phyloP scores from a whole-genome alignment of 2,113 vertebrate genomes.

The Gopherus flavomarginatus region DNA sequence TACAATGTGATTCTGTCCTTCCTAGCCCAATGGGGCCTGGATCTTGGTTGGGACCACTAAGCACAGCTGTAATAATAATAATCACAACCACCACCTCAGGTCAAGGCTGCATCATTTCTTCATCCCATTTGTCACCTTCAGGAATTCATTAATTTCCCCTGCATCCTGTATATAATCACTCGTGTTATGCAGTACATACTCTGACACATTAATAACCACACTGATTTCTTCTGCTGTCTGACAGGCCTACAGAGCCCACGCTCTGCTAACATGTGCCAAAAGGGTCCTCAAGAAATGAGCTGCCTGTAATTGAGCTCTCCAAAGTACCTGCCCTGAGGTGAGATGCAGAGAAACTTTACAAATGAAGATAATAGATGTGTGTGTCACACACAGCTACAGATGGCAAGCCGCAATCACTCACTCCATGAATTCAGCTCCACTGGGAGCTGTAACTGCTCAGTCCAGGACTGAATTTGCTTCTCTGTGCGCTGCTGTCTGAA shows the following conservation, averaged over 20 bases:
- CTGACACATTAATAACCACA: not conserved
- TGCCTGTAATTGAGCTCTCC: constrained; percentile 66
- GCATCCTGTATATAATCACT: not conserved
- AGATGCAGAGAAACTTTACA: constrained; percentile 59
- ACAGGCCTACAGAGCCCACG: not conserved
- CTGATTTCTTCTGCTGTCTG: not conserved
- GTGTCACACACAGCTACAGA: constrained; percentile 45
- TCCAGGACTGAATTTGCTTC: not conserved
- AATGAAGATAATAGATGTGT: constrained; percentile 73
- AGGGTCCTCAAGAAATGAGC: constrained; percentile 60
- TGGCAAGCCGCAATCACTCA: not conserved
- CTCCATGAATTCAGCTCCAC: constrained; percentile 24
- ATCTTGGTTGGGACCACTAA: not conserved
- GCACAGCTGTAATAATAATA: not conserved
- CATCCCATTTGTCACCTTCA: not conserved
- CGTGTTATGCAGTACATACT: not conserved
- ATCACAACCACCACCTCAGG: not conserved
- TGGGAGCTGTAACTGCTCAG: not conserved
- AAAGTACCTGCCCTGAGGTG: constrained; percentile 66
- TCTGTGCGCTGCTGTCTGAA: not conserved
- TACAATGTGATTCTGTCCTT: not conserved
- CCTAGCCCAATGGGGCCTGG: fast-evolving
- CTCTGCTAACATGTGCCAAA: constrained; percentile 42
- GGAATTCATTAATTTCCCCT: not conserved
- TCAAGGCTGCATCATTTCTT: not conserved